Base-by-base conservation (phyloP, 2,797 vertebrate genomes). In the Tarsius wallacei region DNA sequence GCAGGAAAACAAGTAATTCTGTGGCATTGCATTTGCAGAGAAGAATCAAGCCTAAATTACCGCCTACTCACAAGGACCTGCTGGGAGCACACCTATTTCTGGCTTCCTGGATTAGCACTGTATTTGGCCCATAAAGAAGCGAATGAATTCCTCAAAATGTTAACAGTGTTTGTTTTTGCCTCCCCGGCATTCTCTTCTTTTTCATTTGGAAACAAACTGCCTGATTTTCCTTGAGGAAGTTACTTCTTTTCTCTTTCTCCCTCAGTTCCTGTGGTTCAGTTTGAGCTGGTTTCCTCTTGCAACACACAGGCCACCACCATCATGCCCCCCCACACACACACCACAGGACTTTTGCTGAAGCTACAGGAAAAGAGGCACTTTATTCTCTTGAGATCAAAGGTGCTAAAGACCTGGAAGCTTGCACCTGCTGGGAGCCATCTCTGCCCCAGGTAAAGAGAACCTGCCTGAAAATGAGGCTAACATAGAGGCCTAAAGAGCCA, bases 151-250 rank as follows among this genome's bases (percentile, higher is more conserved):
- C 83, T 61, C 68, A 61, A 80, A 90, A 91, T 57, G 51, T 61
- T 47, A 81, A 36, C 78, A 63, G 22, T 84, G 85, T 95, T 68
- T 61, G 71, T 78, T 90, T 93, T 83, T 96, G 94, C 81, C 92
- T 76, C 74, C 88, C 85, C 95, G 90, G 80, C 55, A 51, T 81
- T 59, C 87, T 68, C 55, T 51, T 66, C 59, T 8, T 80, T 80
- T 82, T 86, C 82, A 73, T 88, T 88, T 93, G 95, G 87, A 93
- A 84, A 94, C 70, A 84, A 57, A 90, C 36, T 42, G 28, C 81
- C 66, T 61, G 10, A 13, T 47, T 93, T 77, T 85, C 91, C 64
- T 74, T 83, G 28, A 66, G 55, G 76, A 89, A 90, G 63, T 76
- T 31, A 64, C n/a, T 86, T 26, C 77, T 70, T 76, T 68, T 49